phyloP scores from a whole-genome alignment of 2,797 vertebrate species.

The Pantherophis alleghaniensis region DNA sequence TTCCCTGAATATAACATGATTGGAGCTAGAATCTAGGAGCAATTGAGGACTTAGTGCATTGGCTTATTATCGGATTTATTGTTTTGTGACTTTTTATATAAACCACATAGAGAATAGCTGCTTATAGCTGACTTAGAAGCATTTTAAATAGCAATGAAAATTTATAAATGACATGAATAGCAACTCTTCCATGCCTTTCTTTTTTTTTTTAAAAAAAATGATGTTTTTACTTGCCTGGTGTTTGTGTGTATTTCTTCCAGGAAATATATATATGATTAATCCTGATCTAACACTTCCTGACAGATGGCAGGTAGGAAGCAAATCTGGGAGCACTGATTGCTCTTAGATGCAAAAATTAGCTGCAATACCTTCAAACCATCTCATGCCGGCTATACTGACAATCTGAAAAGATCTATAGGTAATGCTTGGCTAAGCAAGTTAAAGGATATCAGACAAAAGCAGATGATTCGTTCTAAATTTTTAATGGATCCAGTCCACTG shows the following conservation, averaged over 20 bases:
- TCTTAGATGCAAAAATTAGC: slow-evolving; percentile 35
- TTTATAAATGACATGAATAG: not conserved
- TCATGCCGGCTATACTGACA: slow-evolving; percentile 24
- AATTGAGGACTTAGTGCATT: not conserved
- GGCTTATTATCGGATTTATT: not conserved
- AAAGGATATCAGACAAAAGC: slow-evolving; percentile 32
- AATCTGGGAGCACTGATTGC: slow-evolving; percentile 19
- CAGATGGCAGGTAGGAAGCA: slow-evolving; percentile 35
- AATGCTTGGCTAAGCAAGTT: slow-evolving; percentile 17
- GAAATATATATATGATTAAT: not conserved
- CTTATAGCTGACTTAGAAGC: not conserved
- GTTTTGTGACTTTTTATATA: not conserved
- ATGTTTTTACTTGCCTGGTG: not conserved
- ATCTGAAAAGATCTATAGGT: slow-evolving; percentile 38
- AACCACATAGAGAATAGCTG: not conserved
- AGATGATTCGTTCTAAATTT: slow-evolving; percentile 50
- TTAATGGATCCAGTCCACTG: slow-evolving; percentile 44
- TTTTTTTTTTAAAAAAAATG: not conserved
- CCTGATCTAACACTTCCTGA: not conserved
- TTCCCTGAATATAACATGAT: not conserved
- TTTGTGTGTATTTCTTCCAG: slow-evolving; percentile 4
- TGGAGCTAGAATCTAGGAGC: not conserved
- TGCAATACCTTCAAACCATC: not conserved
- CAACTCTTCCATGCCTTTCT: not conserved
- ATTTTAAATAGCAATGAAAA: not conserved